Evolutionary conservation across 2,113 vertebrate species (phyloP), one percentile per base, ranked within the genome.

Genomic region (Cavia aperea): DNA sequence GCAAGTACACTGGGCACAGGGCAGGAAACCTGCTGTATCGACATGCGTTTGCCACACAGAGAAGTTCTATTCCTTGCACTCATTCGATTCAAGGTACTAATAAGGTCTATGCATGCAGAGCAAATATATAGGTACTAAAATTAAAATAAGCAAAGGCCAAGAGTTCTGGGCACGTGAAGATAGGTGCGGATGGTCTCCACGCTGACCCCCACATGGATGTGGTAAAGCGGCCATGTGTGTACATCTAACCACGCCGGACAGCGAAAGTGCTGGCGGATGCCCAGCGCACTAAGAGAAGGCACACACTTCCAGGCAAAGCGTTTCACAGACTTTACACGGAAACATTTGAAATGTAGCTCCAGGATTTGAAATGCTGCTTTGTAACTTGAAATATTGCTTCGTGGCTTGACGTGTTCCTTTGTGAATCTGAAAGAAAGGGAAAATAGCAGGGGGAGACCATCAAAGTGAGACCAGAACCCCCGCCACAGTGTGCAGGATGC

Each of bases 341-440:
- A 43, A 87, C 54, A 2, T 68, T 12, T 36, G 49, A 79, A 79
- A 36, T 36, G 77, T 78, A 33, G 75, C 14, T 56, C 56, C 51
- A 36, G 11, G 51, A 11, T 97, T 96, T 79, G 49, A 79, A 79
- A 36, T 13, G 77, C 12, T 36, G 77, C 77, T 79, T 79, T 33
- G 6, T 56, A 31, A 49, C 43, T 56, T 56, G 49, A 79, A 79
- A 36, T 21, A 33, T 23, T 19, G 51, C 77, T 79, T 79, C 18
- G 12, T 54, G 77, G 73, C 73, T 56, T 79, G 49, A 56, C 56
- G 36, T 7, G 31, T 36, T 56, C 9, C 51, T 56, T 79, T 18
- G 36, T 11, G 51, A 5, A 97, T 96, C 98, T 98, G 91, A 90
- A 94, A 49, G 86, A 96, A 94, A 96, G 21, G 78, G 90, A 18